Percentiles rank a stretch among this genome's conserved stretches.
These are phyloP conservation scores for Emberiza fucata DNA, from an alignment of 2,113 vertebrate genomes.

Conservation along the genomic window DNA sequence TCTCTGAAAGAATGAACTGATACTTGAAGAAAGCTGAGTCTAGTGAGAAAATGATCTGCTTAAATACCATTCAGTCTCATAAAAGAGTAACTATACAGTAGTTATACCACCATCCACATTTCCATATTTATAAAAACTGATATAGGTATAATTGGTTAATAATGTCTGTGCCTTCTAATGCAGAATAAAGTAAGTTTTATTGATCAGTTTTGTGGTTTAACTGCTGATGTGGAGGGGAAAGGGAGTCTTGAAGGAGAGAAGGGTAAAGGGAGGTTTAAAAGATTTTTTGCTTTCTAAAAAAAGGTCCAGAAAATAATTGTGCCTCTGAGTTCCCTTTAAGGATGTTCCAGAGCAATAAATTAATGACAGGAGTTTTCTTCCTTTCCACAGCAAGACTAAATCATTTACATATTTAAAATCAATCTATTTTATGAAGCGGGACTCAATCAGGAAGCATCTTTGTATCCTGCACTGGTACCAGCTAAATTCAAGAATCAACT, in stretches of 20 bases:
- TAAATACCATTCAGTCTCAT: slow-evolving; percentile 44
- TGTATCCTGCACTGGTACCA: neutral
- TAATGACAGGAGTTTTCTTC: neutral
- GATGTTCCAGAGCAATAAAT: slow-evolving; percentile 35
- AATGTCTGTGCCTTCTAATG: neutral
- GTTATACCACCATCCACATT: neutral
- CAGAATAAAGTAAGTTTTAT: neutral
- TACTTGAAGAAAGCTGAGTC: slow-evolving; percentile 46
- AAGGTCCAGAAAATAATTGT: neutral
- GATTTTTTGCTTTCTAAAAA: neutral
- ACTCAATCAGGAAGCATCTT: slow-evolving; percentile 5
- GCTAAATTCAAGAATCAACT: neutral
- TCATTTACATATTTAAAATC: neutral
- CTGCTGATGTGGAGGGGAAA: neutral
- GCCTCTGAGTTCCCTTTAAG: neutral
- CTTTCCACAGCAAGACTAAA: neutral
- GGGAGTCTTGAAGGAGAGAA: neutral
- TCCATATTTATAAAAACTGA: slow-evolving; percentile 39
- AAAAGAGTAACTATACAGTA: slow-evolving; percentile 10
- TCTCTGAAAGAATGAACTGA: slow-evolving; percentile 24
- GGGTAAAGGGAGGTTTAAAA: neutral
- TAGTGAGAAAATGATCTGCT: slow-evolving; percentile 53
- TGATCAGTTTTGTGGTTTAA: slow-evolving; percentile 4
- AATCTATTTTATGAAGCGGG: slow-evolving; percentile 20
- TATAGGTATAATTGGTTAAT: neutral